Evolutionary conservation across 1,140 invertebrate species (phyloP), one percentile per base, ranked within the genome.

Genomic region (Phymorhynchus buccinoides): DNA sequence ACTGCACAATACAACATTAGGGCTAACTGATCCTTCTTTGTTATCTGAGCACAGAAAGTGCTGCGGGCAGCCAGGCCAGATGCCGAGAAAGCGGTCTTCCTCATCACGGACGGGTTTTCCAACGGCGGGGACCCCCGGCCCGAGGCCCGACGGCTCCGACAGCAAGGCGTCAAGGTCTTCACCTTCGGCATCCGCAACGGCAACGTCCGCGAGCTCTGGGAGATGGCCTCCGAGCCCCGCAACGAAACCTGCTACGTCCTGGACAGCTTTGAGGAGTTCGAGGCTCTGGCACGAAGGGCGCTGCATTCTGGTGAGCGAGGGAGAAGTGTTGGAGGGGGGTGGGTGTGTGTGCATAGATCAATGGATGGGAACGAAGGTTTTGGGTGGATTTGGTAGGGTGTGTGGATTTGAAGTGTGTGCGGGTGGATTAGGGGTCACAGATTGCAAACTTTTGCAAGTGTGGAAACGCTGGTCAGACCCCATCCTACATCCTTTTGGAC

Each of bases 51-150:
- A n/a, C 86, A 96, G 95, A 93, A 94, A 87, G 95, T 96, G 27
- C 93, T 96, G 6, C 88, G 92, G 71, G 92, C 93, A n/a, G 92
- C 93, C 18, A 92, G 96, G 6, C 88, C 90, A 12, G 91, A 93
- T n/a, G 94, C 95, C 0, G 92, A 91, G 68, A 96, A 96, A 89
- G 94, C 95, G 0, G 93, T 96, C 6, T 96, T 96, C 88, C 90
- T 96, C 0, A 94, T 96, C 77, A 96, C 96, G 2, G 96, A 96
- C 90, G 96, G 96, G 14, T 96, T 95, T 90, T 96, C 96, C 35
- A 96, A 96, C 90, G 96, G 95, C 0, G 96, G 95, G 0, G 95
- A 96, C 93, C 96, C 96, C 0, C 89, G 94, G 56, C 94, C 95
- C 9, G 93, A 94, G 1, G 95, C 96, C 0, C 91, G 93, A 52